Percentiles rank a stretch among this genome's conserved stretches.
phyloP scores from a whole-genome alignment of 2,888 invertebrate genomes.

The Oeneis ivallda region DNA sequence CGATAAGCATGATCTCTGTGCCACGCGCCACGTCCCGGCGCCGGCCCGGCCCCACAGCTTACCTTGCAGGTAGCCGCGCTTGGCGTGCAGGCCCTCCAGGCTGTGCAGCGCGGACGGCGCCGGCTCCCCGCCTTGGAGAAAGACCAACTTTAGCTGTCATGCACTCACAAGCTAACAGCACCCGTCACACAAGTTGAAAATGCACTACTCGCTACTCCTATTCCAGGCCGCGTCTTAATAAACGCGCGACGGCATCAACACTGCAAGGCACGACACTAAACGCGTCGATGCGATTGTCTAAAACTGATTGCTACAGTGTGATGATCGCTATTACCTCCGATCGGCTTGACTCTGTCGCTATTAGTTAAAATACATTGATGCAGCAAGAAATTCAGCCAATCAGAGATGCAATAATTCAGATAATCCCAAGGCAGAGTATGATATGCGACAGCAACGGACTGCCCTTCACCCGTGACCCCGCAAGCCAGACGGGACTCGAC shows the following conservation, averaged over 20 bases:
- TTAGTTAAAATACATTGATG: too few relatives aligned
- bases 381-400: too few relatives aligned
- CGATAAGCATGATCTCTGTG: not conserved
- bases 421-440: too few relatives aligned
- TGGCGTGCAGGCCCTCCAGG: slow-evolving; percentile 43
- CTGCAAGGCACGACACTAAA: not conserved
- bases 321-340: too few relatives aligned
- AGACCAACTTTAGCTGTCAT: slow-evolving; percentile 39
- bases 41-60: slow-evolving; percentile 33
- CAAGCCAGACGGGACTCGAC: too few relatives aligned
- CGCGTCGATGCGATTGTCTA: too few relatives aligned
- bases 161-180: slow-evolving; percentile 23
- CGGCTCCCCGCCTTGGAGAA: slow-evolving; percentile 42
- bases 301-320: too few relatives aligned
- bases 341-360: too few relatives aligned
- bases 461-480: too few relatives aligned
- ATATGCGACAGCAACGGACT: too few relatives aligned
- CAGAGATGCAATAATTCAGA: too few relatives aligned
- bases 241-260: not conserved
- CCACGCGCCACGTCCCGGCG: not conserved
- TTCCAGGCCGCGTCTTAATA: not conserved
- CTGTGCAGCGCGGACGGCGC: slow-evolving; percentile 39
- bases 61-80: slow-evolving; percentile 44
- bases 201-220: too few relatives aligned
- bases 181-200: not conserved